Evolutionary conservation across 2,797 vertebrate species (phyloP).

Genomic region (Sus cebifrons): DNA sequence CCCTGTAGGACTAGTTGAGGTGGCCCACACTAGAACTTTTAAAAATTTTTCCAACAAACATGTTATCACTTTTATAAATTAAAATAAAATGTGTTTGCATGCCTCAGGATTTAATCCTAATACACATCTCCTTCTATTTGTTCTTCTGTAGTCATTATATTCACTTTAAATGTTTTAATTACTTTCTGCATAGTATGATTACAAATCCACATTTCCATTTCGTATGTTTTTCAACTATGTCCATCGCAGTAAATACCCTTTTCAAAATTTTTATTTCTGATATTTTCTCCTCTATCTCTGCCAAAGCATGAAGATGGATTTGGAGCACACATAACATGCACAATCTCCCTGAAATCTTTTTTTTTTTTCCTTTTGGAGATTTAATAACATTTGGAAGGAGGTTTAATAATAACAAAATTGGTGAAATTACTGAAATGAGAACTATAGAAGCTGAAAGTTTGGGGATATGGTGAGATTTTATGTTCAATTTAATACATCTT

Average conservation of each 20-base stretch:
- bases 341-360: too few species aligned
- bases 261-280: too few species aligned
- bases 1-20: too few species aligned
- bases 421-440: not conserved
- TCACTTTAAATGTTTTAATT: not conserved
- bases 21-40: too few species aligned
- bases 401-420: not conserved
- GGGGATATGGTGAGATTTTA: not conserved
- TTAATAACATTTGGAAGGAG: too few species aligned
- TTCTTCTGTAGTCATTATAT: not conserved
- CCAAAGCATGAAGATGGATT: too few species aligned
- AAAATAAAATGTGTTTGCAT: not conserved
- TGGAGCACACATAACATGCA: too few species aligned
- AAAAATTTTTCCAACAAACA: not conserved
- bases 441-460: not conserved
- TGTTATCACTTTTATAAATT: not conserved
- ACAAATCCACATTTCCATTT: not conserved
- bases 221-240: not conserved
- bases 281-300: too few species aligned
- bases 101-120: not conserved
- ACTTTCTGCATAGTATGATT: not conserved
- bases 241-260: too few species aligned
- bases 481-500: not conserved
- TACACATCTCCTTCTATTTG: not conserved
- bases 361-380: too few species aligned